Conservation (phyloP, 2,888 invertebrate species). For the Petrolisthes cinctipes region DNA sequence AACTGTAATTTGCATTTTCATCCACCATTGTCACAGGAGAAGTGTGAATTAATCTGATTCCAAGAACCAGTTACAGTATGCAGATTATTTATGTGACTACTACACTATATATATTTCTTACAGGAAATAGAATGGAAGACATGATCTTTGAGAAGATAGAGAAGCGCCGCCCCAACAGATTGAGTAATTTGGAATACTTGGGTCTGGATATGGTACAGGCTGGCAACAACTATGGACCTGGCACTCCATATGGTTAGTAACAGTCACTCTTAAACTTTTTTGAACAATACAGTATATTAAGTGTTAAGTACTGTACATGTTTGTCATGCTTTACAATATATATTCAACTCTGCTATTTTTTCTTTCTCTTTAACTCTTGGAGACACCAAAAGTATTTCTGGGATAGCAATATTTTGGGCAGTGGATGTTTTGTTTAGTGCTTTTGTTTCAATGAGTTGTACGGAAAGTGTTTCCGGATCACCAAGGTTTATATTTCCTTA, state of each 20-base stretch:
- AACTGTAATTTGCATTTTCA: too few species aligned
- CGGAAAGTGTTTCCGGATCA: not conserved
- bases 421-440: too few species aligned
- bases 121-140: slow-evolving; percentile 82
- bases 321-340: too few species aligned
- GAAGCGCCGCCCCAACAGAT: slow-evolving; percentile 78
- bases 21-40: too few species aligned
- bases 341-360: too few species aligned
- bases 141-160: slow-evolving; percentile 78
- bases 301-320: not conserved
- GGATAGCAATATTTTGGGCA: too few species aligned
- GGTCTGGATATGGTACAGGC: slow-evolving; percentile 88
- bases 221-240: slow-evolving; percentile 85
- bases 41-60: too few species aligned
- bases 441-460: too few species aligned
- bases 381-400: not conserved
- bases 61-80: too few species aligned
- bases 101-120: not conserved
- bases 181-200: slow-evolving; percentile 86
- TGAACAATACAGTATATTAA: not conserved
- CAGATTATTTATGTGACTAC: too few species aligned
- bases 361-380: not conserved
- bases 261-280: not conserved
- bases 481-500: not conserved
- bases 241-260: slow-evolving; percentile 80